Conservation (phyloP, 2,888 invertebrate genomes). For the Melanostoma scalare region DNA sequence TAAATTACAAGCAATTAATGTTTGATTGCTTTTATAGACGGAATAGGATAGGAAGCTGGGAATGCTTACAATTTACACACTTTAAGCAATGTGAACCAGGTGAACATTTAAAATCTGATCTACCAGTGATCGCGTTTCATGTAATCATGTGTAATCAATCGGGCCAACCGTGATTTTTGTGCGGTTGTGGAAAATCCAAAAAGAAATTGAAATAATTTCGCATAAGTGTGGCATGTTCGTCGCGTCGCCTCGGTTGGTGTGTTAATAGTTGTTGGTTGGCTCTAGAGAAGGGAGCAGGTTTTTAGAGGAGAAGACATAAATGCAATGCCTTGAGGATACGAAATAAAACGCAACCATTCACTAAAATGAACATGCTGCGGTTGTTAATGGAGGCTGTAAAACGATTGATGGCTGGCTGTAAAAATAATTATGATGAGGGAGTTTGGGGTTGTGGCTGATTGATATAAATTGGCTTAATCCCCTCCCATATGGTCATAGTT, state of each 20-base stretch:
- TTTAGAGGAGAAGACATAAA: background rate
- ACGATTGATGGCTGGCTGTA: slow-evolving; percentile 11
- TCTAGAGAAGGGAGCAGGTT: background rate
- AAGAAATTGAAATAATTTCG: slow-evolving; percentile 24
- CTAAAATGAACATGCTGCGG: slow-evolving; percentile 2
- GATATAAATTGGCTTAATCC: background rate
- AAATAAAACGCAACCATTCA: slow-evolving; percentile 15
- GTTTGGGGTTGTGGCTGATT: background rate
- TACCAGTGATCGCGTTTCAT: slow-evolving; percentile 38
- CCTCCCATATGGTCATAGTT: background rate
- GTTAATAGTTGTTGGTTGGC: background rate
- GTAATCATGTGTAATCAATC: slow-evolving; percentile 53
- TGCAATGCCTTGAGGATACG: slow-evolving; percentile 16
- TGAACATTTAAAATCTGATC: slow-evolving; percentile 27
- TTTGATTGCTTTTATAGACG: background rate
- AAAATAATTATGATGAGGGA: slow-evolving; percentile 1
- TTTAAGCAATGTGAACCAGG: slow-evolving; percentile 9
- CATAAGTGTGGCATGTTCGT: background rate
- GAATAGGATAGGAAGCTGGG: slow-evolving; percentile 27
- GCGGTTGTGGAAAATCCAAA: slow-evolving; percentile 15
- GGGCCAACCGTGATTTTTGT: slow-evolving; percentile 21
- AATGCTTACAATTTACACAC: slow-evolving; percentile 32
- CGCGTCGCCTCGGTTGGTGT: background rate
- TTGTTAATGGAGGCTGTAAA: slow-evolving; percentile 20
- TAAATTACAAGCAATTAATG: slow-evolving; percentile 40